A percentile compares a stretch with the other conserved stretches of the same genome.
These are phyloP conservation scores for Eupsilia transversa DNA, from an alignment of 2,888 invertebrate genomes.

Conservation along the genomic window DNA sequence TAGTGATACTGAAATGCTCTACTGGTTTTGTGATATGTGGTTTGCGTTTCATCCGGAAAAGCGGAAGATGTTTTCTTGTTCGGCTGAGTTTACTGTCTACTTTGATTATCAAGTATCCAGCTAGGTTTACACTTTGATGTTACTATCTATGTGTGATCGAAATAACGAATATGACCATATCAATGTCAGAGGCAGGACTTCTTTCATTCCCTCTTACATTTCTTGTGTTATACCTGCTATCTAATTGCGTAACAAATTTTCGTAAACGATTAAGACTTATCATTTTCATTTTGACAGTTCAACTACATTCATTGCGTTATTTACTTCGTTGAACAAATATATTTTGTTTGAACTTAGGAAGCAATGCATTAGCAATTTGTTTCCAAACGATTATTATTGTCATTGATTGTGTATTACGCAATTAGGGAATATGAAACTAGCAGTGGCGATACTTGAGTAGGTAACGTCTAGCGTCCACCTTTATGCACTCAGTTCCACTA, in stretches of 20 bases:
- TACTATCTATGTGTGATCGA: not conserved
- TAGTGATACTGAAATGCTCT: slow-evolving; percentile 20
- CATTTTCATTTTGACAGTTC: too few relatives aligned
- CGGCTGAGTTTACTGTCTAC: not conserved
- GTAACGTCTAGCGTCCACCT: not conserved
- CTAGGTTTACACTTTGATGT: not conserved
- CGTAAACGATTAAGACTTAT: too few relatives aligned
- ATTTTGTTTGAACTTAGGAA: too few relatives aligned
- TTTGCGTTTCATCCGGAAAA: slow-evolving; percentile 5
- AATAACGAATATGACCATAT: not conserved
- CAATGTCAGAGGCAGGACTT: too few relatives aligned
- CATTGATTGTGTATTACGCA: too few relatives aligned
- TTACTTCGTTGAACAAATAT: too few relatives aligned
- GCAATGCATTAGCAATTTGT: too few relatives aligned
- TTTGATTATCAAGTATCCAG: not conserved
- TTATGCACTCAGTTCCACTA: not conserved
- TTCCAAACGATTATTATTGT: too few relatives aligned
- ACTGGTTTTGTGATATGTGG: slow-evolving; percentile 1
- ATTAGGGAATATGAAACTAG: too few relatives aligned
- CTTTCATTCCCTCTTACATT: not conserved
- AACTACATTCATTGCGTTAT: too few relatives aligned
- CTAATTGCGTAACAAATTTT: too few relatives aligned
- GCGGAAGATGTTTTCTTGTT: slow-evolving; percentile 5
- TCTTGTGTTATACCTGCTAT: not conserved
- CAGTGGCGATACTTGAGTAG: not conserved